phyloP scores from a whole-genome alignment of 2,113 vertebrate species.

The Scopus umbretta region DNA sequence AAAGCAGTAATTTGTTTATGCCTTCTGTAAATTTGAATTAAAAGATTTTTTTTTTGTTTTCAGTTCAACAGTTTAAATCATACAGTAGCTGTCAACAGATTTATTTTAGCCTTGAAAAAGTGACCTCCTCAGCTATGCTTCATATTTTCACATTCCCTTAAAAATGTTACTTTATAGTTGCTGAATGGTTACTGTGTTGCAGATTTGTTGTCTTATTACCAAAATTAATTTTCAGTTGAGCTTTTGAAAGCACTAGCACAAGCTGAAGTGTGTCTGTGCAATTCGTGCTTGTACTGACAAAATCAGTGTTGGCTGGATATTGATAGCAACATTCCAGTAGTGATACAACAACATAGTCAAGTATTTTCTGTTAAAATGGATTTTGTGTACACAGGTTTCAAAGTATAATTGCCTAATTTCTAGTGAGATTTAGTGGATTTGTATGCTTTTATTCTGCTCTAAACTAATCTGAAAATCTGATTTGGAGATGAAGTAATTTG shows the following conservation, averaged over 20 bases:
- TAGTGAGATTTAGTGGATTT: neutral
- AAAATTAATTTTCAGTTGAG: neutral
- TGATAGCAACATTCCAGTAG: neutral
- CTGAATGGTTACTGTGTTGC: neutral
- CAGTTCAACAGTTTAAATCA: neutral
- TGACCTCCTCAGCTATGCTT: neutral
- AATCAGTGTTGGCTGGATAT: neutral
- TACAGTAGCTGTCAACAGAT: neutral
- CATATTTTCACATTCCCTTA: neutral
- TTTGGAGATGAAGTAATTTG: neutral
- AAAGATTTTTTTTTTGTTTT: neutral
- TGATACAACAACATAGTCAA: neutral
- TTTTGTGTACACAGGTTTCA: neutral
- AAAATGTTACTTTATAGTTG: neutral
- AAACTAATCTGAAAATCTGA: neutral
- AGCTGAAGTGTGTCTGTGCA: neutral
- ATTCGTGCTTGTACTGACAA: neutral
- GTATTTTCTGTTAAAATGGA: neutral
- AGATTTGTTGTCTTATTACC: neutral
- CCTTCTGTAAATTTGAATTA: neutral
- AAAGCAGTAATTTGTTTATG: neutral
- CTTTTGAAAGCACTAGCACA: neutral
- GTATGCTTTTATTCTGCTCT: neutral
- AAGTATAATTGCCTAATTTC: neutral
- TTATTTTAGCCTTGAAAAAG: neutral